These are phyloP conservation scores for Hypotaenidia okinawae DNA, from an alignment of 2,797 vertebrate genomes.

Conservation along the genomic window DNA sequence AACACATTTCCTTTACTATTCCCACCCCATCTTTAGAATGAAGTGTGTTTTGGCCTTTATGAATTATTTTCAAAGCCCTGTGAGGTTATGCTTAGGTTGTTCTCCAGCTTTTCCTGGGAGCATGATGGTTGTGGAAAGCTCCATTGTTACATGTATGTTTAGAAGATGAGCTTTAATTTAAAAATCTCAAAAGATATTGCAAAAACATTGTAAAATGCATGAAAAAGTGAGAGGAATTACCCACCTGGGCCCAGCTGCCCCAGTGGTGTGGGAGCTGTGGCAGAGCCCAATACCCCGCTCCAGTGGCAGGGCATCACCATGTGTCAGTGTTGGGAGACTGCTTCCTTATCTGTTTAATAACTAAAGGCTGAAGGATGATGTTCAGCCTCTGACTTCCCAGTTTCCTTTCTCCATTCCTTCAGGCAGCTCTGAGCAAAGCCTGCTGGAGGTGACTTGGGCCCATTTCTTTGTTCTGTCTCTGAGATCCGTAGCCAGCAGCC, in stretches of 20 bases:
- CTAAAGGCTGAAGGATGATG: not conserved
- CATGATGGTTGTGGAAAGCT: not conserved
- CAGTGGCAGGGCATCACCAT: rapidly evolving
- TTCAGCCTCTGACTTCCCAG: not conserved
- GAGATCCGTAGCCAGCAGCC: not conserved
- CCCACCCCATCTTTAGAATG: not conserved
- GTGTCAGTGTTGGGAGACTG: not conserved
- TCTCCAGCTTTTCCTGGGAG: not conserved
- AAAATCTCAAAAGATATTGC: not conserved
- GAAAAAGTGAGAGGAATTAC: not conserved
- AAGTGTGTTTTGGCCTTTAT: too few species aligned
- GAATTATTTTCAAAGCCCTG: not conserved
- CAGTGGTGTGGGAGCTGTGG: not conserved
- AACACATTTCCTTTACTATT: not conserved
- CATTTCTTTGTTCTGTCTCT: not conserved
- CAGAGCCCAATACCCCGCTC: not conserved
- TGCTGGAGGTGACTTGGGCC: not conserved
- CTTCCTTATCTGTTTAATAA: not conserved
- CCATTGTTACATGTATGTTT: rapidly evolving
- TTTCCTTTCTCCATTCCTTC: not conserved
- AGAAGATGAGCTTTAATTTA: not conserved
- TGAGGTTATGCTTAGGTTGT: not conserved
- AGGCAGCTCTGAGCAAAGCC: not conserved
- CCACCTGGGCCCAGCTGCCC: rapidly evolving
- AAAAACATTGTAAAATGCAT: not conserved